Percentiles rank a stretch among this genome's conserved stretches.
Evolutionary conservation across 2,113 vertebrate genomes (phyloP).

Genomic region (Hemiprocne comata): DNA sequence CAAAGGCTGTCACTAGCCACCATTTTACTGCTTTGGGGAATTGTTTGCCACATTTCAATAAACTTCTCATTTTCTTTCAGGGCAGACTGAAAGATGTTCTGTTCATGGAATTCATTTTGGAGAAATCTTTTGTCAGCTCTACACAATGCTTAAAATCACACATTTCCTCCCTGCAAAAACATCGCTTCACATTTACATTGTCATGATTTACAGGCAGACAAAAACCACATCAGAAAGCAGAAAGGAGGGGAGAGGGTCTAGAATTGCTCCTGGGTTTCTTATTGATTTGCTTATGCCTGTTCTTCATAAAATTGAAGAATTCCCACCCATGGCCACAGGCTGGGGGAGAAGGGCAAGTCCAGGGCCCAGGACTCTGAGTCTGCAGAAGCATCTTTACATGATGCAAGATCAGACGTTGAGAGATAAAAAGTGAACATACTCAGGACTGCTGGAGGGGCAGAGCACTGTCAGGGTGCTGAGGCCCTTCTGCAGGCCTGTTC

Average conservation of each 20-base stretch:
- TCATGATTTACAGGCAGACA: not conserved
- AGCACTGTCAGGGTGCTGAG: too few relatives aligned
- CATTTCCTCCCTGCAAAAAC: not conserved
- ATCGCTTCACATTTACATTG: not conserved
- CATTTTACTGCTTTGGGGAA: not conserved
- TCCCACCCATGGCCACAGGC: conserved; percentile 17
- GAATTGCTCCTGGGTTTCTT: conserved; percentile 15
- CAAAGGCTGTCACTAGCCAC: too few relatives aligned
- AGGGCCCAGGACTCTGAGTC: too few relatives aligned
- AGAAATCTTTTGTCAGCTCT: not conserved
- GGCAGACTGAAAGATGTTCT: not conserved
- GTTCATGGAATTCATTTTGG: not conserved
- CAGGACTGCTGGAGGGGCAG: too few relatives aligned
- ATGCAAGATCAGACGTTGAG: too few relatives aligned
- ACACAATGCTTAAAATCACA: not conserved
- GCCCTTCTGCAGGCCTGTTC: too few relatives aligned
- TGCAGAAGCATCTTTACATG: too few relatives aligned
- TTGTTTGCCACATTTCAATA: not conserved
- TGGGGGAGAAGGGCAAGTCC: not conserved
- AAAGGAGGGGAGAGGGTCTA: not conserved
- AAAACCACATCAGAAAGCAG: not conserved
- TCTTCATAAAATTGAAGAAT: not conserved
- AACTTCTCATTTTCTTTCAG: not conserved
- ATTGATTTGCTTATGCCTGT: conserved; percentile 34
- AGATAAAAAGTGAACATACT: too few relatives aligned